Conservation (phyloP, 2,113 vertebrate genomes). For the Mirza zaza region DNA sequence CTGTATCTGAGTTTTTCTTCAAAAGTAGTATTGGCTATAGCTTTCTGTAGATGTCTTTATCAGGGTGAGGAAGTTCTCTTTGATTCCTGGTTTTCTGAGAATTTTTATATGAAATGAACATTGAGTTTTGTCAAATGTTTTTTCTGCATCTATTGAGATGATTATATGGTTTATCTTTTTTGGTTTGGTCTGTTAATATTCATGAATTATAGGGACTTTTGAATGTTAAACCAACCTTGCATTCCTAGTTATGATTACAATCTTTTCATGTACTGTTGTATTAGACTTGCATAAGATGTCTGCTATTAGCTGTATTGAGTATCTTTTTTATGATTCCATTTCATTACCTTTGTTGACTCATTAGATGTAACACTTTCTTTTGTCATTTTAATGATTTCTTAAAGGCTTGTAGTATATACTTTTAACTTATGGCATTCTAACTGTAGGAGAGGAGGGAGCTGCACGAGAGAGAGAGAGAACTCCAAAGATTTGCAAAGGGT, state of each 20-base stretch:
- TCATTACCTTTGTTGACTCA: neutral
- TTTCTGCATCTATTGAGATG: neutral
- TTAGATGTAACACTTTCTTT: neutral
- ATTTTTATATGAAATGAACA: neutral
- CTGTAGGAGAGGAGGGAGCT: neutral
- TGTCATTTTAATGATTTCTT: neutral
- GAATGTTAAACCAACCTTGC: conserved; percentile 30
- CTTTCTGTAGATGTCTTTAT: neutral
- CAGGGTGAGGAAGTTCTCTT: neutral
- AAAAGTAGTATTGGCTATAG: neutral
- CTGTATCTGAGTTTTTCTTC: neutral
- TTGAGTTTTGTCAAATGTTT: neutral
- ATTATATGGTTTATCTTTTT: neutral
- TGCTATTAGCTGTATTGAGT: neutral
- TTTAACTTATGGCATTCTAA: neutral
- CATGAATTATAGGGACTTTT: neutral
- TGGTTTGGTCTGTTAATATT: neutral
- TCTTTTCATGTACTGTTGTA: neutral
- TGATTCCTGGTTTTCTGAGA: conserved; percentile 7
- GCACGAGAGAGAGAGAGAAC: neutral
- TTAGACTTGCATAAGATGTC: neutral
- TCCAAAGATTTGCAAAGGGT: neutral
- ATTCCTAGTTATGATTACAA: neutral
- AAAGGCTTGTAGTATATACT: neutral
- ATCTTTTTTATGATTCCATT: conserved; percentile 7